Evolutionary conservation across 2,797 vertebrate genomes (phyloP).

Genomic region (Muscicapa comitata): DNA sequence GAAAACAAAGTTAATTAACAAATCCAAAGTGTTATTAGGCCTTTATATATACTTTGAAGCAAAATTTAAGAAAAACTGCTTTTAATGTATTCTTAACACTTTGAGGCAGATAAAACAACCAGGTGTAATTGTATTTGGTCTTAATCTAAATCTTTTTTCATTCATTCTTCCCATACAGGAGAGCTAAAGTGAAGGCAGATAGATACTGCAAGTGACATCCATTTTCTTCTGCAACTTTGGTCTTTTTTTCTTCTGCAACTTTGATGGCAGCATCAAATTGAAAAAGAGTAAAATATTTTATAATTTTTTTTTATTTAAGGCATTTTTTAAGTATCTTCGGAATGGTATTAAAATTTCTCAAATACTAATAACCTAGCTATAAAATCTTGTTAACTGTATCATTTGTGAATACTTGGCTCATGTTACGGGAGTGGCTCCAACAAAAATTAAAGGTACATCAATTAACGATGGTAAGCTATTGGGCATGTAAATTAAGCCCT

Average conservation of each 20-base stretch:
- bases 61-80: background rate
- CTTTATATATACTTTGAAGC: background rate
- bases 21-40: background rate
- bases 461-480: background rate
- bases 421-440: background rate
- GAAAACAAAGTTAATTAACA: background rate
- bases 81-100: background rate
- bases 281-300: slow-evolving; percentile 27
- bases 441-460: background rate
- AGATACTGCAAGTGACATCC: slow-evolving; percentile 92
- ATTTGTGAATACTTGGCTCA: background rate
- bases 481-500: background rate
- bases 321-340: background rate
- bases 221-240: background rate
- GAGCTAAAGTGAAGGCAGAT: slow-evolving; percentile 95
- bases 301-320: slow-evolving; percentile 17
- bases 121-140: background rate
- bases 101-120: background rate
- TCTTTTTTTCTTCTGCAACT: background rate
- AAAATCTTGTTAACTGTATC: background rate
- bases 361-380: background rate
- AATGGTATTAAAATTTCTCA: background rate
- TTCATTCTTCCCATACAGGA: slow-evolving; percentile 75
- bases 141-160: slow-evolving; percentile 12
- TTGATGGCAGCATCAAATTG: background rate